Conservation (phyloP, 2,797 vertebrate genomes). For the Macrochelys suwanniensis region DNA sequence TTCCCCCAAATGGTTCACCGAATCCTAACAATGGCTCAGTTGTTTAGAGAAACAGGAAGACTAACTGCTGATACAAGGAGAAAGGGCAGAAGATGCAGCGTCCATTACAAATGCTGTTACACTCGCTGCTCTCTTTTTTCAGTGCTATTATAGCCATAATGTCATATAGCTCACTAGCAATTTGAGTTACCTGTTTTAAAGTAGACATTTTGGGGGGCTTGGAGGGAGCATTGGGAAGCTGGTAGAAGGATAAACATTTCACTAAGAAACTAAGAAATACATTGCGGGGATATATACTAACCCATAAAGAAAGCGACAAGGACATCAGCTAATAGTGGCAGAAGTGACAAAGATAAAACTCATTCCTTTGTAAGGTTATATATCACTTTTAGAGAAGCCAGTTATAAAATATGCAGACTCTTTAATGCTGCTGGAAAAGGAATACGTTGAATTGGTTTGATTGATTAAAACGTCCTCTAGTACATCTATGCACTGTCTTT, state of each 20-base stretch:
- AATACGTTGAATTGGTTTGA: no score
- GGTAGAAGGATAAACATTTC: background rate
- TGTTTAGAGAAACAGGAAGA: background rate
- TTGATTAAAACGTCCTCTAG: no score
- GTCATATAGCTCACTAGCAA: background rate
- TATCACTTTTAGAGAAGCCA: rapidly evolving
- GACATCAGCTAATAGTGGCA: background rate
- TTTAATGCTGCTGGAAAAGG: background rate
- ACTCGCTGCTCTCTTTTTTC: no score
- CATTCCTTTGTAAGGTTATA: background rate
- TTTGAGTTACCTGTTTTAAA: background rate
- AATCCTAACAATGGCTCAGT: background rate
- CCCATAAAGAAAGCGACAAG: no score
- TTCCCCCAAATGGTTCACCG: background rate
- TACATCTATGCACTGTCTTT: background rate
- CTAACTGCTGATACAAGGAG: background rate
- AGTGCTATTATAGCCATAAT: background rate
- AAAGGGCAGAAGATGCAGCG: background rate
- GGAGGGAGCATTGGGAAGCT: background rate
- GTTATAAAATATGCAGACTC: rapidly evolving
- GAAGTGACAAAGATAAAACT: background rate
- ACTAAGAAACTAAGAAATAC: background rate
- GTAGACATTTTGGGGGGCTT: background rate
- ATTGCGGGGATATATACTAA: background rate
- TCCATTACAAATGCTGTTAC: background rate